phyloP scores from a whole-genome alignment of 2,888 invertebrate species.

The Hemithea aestivaria region DNA sequence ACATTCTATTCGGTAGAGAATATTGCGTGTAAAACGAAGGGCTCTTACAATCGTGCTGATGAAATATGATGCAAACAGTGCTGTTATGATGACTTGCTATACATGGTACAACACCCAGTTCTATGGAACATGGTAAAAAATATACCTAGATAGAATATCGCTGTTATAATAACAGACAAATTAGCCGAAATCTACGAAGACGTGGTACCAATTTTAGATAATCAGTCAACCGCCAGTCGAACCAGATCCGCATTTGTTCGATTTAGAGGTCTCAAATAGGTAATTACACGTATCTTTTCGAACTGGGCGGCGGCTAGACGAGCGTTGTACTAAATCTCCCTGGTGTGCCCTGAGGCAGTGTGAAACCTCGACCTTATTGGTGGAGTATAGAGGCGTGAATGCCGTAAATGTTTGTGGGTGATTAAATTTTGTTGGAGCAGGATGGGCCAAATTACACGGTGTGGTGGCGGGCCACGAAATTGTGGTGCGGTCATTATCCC shows the following conservation, averaged over 20 bases:
- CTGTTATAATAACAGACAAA: too few relatives aligned
- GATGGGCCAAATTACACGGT: constrained; percentile 70
- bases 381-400: constrained; percentile 12
- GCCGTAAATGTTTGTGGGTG: constrained; percentile 32
- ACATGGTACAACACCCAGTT: too few relatives aligned
- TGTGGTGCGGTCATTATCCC: constrained; percentile 58
- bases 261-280: constrained; percentile 13
- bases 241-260: constrained; percentile 12
- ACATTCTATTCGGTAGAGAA: too few relatives aligned
- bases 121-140: too few relatives aligned
- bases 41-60: too few relatives aligned
- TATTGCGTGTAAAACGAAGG: too few relatives aligned
- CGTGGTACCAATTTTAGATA: constrained; percentile 4
- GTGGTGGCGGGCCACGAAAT: constrained; percentile 48
- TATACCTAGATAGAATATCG: too few relatives aligned
- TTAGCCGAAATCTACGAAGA: too few relatives aligned
- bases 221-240: constrained; percentile 4
- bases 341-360: constrained; percentile 19
- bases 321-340: constrained; percentile 26
- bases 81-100: too few relatives aligned
- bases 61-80: too few relatives aligned
- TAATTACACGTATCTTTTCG: constrained; percentile 28
- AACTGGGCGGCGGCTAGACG: constrained; percentile 37
- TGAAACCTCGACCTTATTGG: constrained; percentile 8
- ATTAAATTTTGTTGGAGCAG: constrained; percentile 62